phyloP scores from a whole-genome alignment of 2,797 vertebrate genomes.

The Poeciliopsis turneri region DNA sequence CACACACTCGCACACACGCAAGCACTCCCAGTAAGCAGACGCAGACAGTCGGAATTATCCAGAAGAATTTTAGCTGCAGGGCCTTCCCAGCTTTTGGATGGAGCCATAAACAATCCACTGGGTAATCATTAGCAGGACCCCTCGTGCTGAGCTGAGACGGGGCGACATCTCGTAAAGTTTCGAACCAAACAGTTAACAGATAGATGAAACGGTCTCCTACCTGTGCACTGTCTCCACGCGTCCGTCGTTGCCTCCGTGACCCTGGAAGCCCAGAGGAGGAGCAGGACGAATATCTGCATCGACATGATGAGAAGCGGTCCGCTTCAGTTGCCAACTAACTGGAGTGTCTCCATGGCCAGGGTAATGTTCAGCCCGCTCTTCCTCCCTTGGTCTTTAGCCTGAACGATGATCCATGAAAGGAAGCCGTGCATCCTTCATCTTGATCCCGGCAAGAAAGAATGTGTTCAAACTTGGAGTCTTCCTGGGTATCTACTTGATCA shows the following conservation, averaged over 20 bases:
- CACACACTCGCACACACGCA: slow-evolving; percentile 14
- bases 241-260: slow-evolving; percentile 50
- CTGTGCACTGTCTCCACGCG: slow-evolving; percentile 75
- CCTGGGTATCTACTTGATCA: slow-evolving; percentile 7
- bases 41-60: slow-evolving; percentile 71
- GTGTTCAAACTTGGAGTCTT: background rate
- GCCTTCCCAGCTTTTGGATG: slow-evolving; percentile 61
- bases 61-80: slow-evolving; percentile 76
- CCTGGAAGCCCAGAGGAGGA: slow-evolving; percentile 66
- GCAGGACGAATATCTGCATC: slow-evolving; percentile 51
- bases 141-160: slow-evolving; percentile 24
- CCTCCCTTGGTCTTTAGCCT: slow-evolving; percentile 25
- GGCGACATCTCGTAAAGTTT: background rate
- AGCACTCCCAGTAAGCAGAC: slow-evolving; percentile 57
- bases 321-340: slow-evolving; percentile 51
- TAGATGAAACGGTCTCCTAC: slow-evolving; percentile 50
- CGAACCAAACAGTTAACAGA: slow-evolving; percentile 7
- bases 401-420: slow-evolving; percentile 27
- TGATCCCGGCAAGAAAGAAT: slow-evolving; percentile 8
- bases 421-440: slow-evolving; percentile 17
- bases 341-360: slow-evolving; percentile 56
- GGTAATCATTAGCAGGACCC: slow-evolving; percentile 62
- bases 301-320: slow-evolving; percentile 61
- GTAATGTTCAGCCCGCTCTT: slow-evolving; percentile 4
- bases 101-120: slow-evolving; percentile 49